A percentile compares a stretch with the other conserved stretches of the same genome.
Evolutionary conservation across 2,888 invertebrate genomes (phyloP).

Genomic region (Strigamia transsilvanica): DNA sequence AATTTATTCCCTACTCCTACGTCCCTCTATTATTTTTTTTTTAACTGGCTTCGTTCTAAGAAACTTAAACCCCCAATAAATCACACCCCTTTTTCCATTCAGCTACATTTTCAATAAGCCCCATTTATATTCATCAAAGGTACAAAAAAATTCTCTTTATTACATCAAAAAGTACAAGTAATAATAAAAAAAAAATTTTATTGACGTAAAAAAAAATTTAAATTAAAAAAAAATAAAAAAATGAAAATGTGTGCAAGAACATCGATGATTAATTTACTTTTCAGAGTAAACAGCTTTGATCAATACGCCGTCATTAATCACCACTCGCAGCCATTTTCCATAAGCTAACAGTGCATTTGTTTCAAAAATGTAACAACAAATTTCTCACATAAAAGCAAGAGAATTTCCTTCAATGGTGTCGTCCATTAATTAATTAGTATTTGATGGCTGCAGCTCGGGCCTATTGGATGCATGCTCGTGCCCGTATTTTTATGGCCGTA

Average conservation of each 20-base stretch:
- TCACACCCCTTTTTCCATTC: constrained; percentile 20
- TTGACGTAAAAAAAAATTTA: not conserved
- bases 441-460: constrained; percentile 48
- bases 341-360: constrained; percentile 29
- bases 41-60: constrained; percentile 18
- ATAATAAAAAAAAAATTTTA: not conserved
- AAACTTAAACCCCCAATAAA: constrained; percentile 41
- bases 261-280: constrained; percentile 47
- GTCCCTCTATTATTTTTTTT: not conserved
- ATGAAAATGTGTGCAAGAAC: constrained; percentile 34
- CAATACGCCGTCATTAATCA: constrained; percentile 45
- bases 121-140: constrained; percentile 19
- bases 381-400: constrained; percentile 48
- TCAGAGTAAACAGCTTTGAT: constrained; percentile 43
- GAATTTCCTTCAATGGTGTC: constrained; percentile 28
- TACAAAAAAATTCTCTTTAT: not conserved
- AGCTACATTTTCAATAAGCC: not conserved
- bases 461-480: constrained; percentile 44
- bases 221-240: not conserved
- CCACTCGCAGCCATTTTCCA: constrained; percentile 10
- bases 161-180: not conserved
- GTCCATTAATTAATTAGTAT: constrained; percentile 52
- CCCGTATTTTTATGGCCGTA: constrained; percentile 52
- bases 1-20: constrained; percentile 37
- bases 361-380: constrained; percentile 43